Conservation (phyloP, 2,797 vertebrate genomes). For the Pagetopsis macropterus region DNA sequence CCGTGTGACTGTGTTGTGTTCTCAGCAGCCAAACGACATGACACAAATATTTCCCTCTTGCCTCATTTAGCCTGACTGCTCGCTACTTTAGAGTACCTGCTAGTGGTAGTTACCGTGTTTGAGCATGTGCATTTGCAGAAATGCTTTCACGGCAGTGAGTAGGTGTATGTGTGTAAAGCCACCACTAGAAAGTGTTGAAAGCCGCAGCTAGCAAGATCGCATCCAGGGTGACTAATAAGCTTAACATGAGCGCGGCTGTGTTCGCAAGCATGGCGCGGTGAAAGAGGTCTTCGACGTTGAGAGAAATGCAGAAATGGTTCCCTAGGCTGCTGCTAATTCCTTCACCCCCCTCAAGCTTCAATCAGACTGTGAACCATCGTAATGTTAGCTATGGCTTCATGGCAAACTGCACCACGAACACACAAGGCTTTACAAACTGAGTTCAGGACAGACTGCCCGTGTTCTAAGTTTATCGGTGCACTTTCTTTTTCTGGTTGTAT, state of each 20-base stretch:
- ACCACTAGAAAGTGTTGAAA: constrained; percentile 86
- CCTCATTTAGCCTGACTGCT: constrained; percentile 72
- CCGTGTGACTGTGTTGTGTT: constrained; percentile 71
- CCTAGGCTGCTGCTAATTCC: constrained; percentile 82
- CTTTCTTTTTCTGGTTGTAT: constrained; percentile 31
- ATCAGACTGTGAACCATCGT: constrained; percentile 81
- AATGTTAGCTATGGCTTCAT: constrained; percentile 70
- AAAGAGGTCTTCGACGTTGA: constrained; percentile 80
- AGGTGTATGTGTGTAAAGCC: constrained; percentile 86
- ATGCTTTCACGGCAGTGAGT: constrained; percentile 82
- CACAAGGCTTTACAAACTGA: constrained; percentile 59
- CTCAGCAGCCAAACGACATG: constrained; percentile 64
- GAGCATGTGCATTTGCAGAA: constrained; percentile 79
- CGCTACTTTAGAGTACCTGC: constrained; percentile 74
- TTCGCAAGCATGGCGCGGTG: constrained; percentile 77
- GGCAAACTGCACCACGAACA: constrained; percentile 61
- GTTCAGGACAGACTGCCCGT: constrained; percentile 57
- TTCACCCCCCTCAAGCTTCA: constrained; percentile 79
- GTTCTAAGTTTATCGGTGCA: constrained; percentile 38
- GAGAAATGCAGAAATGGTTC: constrained; percentile 82
- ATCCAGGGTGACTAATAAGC: constrained; percentile 89
- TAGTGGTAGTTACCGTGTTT: constrained; percentile 71
- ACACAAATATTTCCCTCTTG: constrained; percentile 69
- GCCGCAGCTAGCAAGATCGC: constrained; percentile 86
- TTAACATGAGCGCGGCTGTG: constrained; percentile 85